Evolutionary conservation across 2,888 invertebrate genomes (phyloP), one percentile per base, ranked within the genome.

Genomic region (Bellardia bayeri): DNA sequence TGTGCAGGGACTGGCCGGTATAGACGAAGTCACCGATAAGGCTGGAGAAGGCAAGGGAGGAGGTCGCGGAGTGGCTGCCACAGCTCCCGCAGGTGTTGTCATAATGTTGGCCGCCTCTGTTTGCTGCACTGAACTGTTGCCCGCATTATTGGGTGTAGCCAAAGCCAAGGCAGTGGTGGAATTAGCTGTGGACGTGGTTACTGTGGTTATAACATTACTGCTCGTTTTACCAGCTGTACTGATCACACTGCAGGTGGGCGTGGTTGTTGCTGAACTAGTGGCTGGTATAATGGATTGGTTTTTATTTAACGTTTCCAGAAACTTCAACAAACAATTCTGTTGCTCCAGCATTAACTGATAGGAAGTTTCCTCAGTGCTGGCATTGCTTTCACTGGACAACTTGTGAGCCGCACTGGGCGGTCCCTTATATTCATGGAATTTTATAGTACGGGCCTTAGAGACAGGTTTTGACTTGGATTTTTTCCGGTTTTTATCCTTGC

Each of bases 371-470:
- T 93, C 93, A 37, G 92, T 90, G 71, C 91, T 91, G 13, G 95
- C 95, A 30, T 95, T 94, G 69, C 93, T 93, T 49, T 89, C 88
- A 0, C 85, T 83, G 5, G 95, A 94, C 63, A 95, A 95, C 74
- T 95, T 95, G 90, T 97, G 97, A 23, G 98, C 97, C 8, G 93
- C 93, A 94, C 96, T 98, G 88, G 98, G 98, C 42, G 98, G 98
- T 54, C 98, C 98, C 94, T 98, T 98, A 94, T 98, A 98, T 94
- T 99, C 99, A 94, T 99, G 99, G 94, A 99, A 99, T 94, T 99
- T 99, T 91, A 99, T 98, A 80, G 97, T 97, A 90, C 97, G 95
- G 30, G 97, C 95, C 93, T 98, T 98, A 1, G 97, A 96, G 82
- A 96, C 95, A 37, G 95, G 95, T 94, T 97, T 97, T 58, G 96